Base-by-base conservation (phyloP, 2,797 vertebrate species). In the Gymnocypris eckloni region DNA sequence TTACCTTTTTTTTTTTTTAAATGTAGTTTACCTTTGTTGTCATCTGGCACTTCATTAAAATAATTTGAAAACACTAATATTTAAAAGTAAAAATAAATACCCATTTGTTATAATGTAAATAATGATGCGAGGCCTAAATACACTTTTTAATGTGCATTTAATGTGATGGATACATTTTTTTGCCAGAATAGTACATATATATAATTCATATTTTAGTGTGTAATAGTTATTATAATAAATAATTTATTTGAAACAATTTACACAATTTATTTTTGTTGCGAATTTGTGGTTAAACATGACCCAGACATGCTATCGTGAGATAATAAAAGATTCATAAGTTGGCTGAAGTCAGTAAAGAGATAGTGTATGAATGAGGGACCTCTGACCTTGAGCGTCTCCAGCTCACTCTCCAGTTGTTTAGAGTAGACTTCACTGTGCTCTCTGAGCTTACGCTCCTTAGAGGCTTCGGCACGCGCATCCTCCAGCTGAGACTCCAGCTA, bases 401-500 rank as follows among this genome's bases (percentile, higher is more conserved):
- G 96, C 94, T 99, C 98, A 6, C 93, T 90, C 93, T 98, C 98
- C 93, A 99, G 92, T 89, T 99, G 97, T 90, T 97, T 97, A 92
- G 96, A 97, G 92, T 98, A 98, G 85, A 89, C 94, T 87, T 99
- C 97, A 0, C 97, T 97, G 94, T 98, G 97, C 86, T 99, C 98
- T 5, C 97, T 94, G 80, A 99, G 95, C 92, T 98, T 98, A 87
- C 94, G 96, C 89, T 99, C 98, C 91, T 97, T 98, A 0, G 96
- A 97, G 20, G 97, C 97, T 92, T 98, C 97, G 0, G 97, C 97
- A 45, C 93, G 87, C 0, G 94, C 93, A 12, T 98, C 97, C 79
- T 99, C 97, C 78, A 99, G 95, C 91, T 96, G 96, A 13, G 94
- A 94, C 94, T 99, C 98, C 95, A 99, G 92, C 98, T 99, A 90